phyloP scores from a whole-genome alignment of 2,113 vertebrate species.

The Trichomycterus rosablanca region DNA sequence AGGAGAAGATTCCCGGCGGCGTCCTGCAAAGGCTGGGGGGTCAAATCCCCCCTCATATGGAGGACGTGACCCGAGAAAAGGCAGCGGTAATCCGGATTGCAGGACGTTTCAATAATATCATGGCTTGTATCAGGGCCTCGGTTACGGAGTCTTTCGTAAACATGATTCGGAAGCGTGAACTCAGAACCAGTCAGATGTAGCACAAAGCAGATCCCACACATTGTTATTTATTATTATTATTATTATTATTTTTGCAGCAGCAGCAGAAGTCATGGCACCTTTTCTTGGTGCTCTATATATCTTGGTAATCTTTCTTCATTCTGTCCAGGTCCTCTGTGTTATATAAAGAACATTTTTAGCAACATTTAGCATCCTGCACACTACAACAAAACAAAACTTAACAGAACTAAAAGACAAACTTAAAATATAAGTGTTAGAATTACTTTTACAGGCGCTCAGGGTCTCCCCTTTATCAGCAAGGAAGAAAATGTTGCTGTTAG shows the following conservation, averaged over 20 bases:
- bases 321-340: slow-evolving; percentile 78
- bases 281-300: slow-evolving; percentile 62
- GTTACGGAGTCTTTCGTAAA: slow-evolving; percentile 64
- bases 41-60: slow-evolving; percentile 79
- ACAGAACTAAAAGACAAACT: neutral
- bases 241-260: too few species aligned
- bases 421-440: slow-evolving; percentile 18
- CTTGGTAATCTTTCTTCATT: slow-evolving; percentile 79
- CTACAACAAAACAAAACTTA: neutral
- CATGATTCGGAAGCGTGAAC: slow-evolving; percentile 39
- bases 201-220: slow-evolving; percentile 92
- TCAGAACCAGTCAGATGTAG: slow-evolving; percentile 60
- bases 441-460: slow-evolving; percentile 82
- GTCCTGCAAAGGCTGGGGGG: slow-evolving; percentile 80
- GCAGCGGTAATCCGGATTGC: slow-evolving; percentile 62
- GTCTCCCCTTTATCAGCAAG: slow-evolving; percentile 76
- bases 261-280: too few species aligned
- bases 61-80: slow-evolving; percentile 89
- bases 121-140: slow-evolving; percentile 76
- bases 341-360: neutral
- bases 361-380: too few species aligned
- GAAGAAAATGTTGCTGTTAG: slow-evolving; percentile 93
- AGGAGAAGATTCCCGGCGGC: slow-evolving; percentile 72
- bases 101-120: slow-evolving; percentile 61
- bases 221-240: slow-evolving; percentile 61